phyloP scores from a whole-genome alignment of 2,888 invertebrate species.

The Baccha elongata region DNA sequence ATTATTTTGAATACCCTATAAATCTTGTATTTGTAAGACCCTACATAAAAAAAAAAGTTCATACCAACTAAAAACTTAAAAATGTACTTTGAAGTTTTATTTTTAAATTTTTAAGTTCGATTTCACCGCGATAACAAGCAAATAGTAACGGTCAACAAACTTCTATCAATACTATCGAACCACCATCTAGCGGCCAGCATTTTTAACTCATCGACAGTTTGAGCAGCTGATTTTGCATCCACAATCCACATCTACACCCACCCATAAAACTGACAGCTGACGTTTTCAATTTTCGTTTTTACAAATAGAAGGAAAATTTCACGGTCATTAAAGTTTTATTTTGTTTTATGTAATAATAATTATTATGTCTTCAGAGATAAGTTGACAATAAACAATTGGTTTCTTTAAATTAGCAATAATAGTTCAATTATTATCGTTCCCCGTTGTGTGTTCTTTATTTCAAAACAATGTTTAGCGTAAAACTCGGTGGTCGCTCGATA shows the following conservation, averaged over 20 bases:
- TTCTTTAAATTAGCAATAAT: conserved; percentile 16
- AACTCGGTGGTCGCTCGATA: conserved; percentile 28
- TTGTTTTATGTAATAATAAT: conserved; percentile 70
- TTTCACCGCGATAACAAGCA: no score
- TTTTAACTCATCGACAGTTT: not conserved
- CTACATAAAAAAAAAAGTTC: no score
- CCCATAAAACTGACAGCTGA: conserved; percentile 38
- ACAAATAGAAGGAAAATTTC: conserved; percentile 42
- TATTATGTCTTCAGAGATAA: conserved; percentile 64
- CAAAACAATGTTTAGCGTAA: conserved; percentile 48
- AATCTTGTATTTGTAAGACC: no score
- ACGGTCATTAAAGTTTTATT: conserved; percentile 38
- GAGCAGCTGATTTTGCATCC: conserved; percentile 27
- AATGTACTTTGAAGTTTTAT: no score
- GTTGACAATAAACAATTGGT: conserved; percentile 51
- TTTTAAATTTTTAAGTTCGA: no score
- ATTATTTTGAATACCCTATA: no score
- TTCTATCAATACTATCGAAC: not conserved
- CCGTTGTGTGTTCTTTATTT: not conserved
- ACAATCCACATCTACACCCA: not conserved
- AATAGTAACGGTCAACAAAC: not conserved
- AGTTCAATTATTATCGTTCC: not conserved
- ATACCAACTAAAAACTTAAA: no score
- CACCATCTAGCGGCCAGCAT: not conserved
- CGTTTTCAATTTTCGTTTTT: conserved; percentile 7